A percentile compares a stretch with the other conserved stretches of the same genome.
phyloP scores from a whole-genome alignment of 2,113 vertebrate species.

The Axis porcinus region DNA sequence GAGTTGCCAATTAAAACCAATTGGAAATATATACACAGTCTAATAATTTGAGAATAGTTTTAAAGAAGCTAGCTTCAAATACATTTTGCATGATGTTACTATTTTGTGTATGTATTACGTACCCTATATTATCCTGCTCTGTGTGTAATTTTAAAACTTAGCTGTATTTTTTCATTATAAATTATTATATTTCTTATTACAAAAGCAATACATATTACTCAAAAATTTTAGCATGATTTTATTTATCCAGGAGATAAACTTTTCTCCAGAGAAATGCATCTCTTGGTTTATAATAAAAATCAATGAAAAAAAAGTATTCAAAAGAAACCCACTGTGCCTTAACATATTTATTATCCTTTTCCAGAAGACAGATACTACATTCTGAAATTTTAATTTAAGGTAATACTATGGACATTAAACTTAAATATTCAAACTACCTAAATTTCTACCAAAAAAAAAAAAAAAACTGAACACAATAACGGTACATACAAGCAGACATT shows the following conservation, averaged over 20 bases:
- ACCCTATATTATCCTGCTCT: background rate
- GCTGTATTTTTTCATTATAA: constrained; percentile 44
- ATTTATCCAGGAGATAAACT: constrained; percentile 45
- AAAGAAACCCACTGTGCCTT: background rate
- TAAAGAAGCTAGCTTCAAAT: constrained; percentile 26
- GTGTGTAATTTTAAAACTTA: constrained; percentile 16
- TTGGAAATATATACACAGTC: background rate
- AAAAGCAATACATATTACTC: constrained; percentile 47
- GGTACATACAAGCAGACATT: constrained; percentile 48
- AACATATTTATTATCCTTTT: background rate
- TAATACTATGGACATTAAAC: background rate
- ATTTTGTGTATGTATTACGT: background rate
- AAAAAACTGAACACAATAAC: background rate
- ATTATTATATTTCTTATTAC: constrained; percentile 58
- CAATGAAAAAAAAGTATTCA: background rate
- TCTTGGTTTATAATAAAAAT: constrained; percentile 45
- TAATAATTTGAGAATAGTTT: constrained; percentile 4
- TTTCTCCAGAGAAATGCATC: constrained; percentile 46
- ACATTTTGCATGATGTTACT: background rate
- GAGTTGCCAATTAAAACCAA: background rate
- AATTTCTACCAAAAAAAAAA: background rate
- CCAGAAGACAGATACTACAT: background rate
- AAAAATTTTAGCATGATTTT: constrained; percentile 50
- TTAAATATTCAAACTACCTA: constrained; percentile 2
- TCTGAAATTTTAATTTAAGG: constrained; percentile 14